Percentiles rank a stretch among this genome's conserved stretches.
Conservation (phyloP, 2,888 invertebrate genomes). For the Acrobasis suavella region DNA sequence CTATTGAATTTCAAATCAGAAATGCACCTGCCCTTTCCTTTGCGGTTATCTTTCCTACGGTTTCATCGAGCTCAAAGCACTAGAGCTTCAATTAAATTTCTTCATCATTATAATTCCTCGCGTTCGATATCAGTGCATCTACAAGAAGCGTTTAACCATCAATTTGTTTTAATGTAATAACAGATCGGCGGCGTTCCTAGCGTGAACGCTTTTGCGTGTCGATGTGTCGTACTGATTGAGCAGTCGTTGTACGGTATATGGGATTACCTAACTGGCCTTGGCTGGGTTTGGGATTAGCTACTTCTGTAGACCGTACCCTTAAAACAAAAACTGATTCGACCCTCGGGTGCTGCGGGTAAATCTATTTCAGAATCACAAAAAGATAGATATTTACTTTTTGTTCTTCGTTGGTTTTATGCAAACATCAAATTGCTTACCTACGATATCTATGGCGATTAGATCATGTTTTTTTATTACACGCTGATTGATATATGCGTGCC, state of each 20-base stretch:
- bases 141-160: slow-evolving; percentile 36
- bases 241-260: slow-evolving; percentile 13
- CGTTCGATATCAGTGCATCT: slow-evolving; percentile 20
- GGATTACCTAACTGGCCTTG: slow-evolving; percentile 8
- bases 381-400: no score
- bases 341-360: not conserved
- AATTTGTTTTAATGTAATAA: slow-evolving; percentile 49
- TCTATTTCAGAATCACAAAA: not conserved
- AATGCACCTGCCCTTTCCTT: slow-evolving; percentile 3
- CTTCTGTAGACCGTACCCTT: not conserved
- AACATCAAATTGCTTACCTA: no score
- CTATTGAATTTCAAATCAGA: not conserved
- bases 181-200: slow-evolving; percentile 36
- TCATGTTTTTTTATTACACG: no score
- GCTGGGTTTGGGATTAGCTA: not conserved
- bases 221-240: slow-evolving; percentile 14
- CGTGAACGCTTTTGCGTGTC: slow-evolving; percentile 13
- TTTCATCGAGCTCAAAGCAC: slow-evolving; percentile 19
- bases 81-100: slow-evolving; percentile 35
- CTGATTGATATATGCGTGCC: not conserved
- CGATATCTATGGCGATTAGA: no score
- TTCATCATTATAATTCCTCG: slow-evolving; percentile 28
- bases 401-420: no score
- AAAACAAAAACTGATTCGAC: not conserved
- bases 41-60: slow-evolving; percentile 11